Base-by-base conservation (phyloP, 92 coral and sea anemone species). In the Blastomussa wellsi region DNA sequence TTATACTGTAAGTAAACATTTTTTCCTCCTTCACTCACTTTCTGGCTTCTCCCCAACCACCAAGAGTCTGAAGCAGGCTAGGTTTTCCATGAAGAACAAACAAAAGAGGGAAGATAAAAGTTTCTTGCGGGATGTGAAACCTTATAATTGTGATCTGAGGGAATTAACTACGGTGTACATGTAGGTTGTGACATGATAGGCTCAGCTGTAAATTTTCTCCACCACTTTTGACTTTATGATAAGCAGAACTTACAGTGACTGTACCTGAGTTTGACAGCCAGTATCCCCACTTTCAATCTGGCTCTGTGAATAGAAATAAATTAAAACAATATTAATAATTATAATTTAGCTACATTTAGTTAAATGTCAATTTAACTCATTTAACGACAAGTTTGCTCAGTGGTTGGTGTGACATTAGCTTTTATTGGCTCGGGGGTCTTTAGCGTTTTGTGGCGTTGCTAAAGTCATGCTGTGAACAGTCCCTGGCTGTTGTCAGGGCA, bases 231-330 rank as follows among this genome's bases (percentile, higher is more conserved):
- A 16, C 1, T 17, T 69, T 60, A 0, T 7, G 2, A n/a, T 26
- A 17, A 26, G 37, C 49, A 57, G 4, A 62, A 66, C 77, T 64
- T 29, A 81, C n/a, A n/a, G n/a, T n/a, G n/a, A n/a, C n/a, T n/a
- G n/a, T n/a, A n/a, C 85, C 77, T 81, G 85, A 48, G 77, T 35
- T 47, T 81, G 36, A 36, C 77, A 81, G 70, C 85, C 31, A 0
- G 22, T 48, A 70, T 81, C 66, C 17, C 85, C 85, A 48, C 75
- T 69, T 68, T 68, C 33, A 29, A 81, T 49, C 42, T 51, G 66
- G 47, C 60, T 81, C 85, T 81, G 77, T 70, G 66, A 41, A 67
- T 15, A 47, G 42, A 29, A 44, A 80, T 24, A 32, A 20, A 12
- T 28, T 20, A 28, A 0, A 32, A 70, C 13, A 33, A 33, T 19